Percentiles rank a stretch among this genome's conserved stretches.
phyloP scores from a whole-genome alignment of 2,888 invertebrate genomes.

The Troides aeacus region DNA sequence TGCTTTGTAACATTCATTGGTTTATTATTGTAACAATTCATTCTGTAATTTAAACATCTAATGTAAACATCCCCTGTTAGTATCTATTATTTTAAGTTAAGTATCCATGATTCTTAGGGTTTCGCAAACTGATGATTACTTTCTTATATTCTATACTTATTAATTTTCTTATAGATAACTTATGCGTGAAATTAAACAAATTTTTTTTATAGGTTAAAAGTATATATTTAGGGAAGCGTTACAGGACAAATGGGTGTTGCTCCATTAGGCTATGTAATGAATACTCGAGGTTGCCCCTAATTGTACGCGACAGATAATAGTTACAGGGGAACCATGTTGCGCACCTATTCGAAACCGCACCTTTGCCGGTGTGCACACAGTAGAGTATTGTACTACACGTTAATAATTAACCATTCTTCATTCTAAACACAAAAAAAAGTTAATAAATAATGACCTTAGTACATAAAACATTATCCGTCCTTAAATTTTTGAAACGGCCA shows the following conservation, averaged over 20 bases:
- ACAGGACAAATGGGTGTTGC: slow-evolving; percentile 58
- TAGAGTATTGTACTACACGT: neutral
- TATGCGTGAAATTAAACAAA: neutral
- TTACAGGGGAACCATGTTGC: slow-evolving; percentile 52
- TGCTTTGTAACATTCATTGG: too few relatives aligned
- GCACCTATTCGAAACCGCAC: slow-evolving; percentile 61
- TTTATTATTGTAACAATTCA: too few relatives aligned
- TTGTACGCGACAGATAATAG: slow-evolving; percentile 67
- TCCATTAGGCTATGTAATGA: slow-evolving; percentile 78
- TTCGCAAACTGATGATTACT: neutral
- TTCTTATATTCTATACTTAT: neutral
- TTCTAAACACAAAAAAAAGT: neutral
- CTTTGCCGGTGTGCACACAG: slow-evolving; percentile 40
- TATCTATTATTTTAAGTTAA: too few relatives aligned
- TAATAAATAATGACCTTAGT: neutral
- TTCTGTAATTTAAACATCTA: too few relatives aligned
- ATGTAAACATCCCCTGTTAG: too few relatives aligned
- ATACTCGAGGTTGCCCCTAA: slow-evolving; percentile 72
- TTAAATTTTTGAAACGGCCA: neutral
- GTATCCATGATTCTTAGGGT: too few relatives aligned
- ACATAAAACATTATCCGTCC: neutral
- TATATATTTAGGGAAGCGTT: slow-evolving; percentile 51
- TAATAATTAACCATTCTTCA: neutral
- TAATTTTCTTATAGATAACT: neutral
- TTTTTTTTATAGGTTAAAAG: slow-evolving; percentile 45